Conservation (phyloP, 1,140 invertebrate species). For the Aplysia californica region DNA sequence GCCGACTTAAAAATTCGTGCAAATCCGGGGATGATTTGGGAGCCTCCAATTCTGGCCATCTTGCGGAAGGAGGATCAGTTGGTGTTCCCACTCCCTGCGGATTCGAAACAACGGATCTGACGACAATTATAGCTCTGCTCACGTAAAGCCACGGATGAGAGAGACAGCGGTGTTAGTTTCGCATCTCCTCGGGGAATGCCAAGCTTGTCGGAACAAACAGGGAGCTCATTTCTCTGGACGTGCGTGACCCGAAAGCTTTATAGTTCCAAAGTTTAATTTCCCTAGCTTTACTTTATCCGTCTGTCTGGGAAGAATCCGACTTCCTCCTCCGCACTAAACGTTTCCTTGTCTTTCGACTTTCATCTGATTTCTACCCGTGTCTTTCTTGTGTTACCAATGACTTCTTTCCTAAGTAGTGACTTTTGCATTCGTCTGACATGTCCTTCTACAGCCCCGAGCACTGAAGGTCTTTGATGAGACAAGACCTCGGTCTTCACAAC, state of each 20-base stretch:
- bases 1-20: constrained; percentile 1
- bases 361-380: too few relatives aligned
- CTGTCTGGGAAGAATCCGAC: too few relatives aligned
- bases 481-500: too few relatives aligned
- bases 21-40: constrained; percentile 26
- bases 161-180: constrained; percentile 30
- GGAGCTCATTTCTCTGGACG: not conserved
- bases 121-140: constrained; percentile 29
- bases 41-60: constrained; percentile 22
- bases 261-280: constrained; percentile 11
- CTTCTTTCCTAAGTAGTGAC: too few relatives aligned
- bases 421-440: too few relatives aligned
- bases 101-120: constrained; percentile 25
- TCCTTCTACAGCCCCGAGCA: too few relatives aligned
- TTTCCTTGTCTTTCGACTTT: too few relatives aligned
- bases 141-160: constrained; percentile 20
- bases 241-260: constrained; percentile 21
- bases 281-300: constrained; percentile 13
- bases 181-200: constrained; percentile 18
- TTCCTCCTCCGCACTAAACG: too few relatives aligned
- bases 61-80: constrained; percentile 25
- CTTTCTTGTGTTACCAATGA: too few relatives aligned
- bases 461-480: too few relatives aligned
- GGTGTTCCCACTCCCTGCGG: constrained; percentile 17
- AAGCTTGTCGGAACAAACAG: constrained; percentile 5